Conservation (phyloP, 2,888 invertebrate genomes). For the Andrena dorsata region DNA sequence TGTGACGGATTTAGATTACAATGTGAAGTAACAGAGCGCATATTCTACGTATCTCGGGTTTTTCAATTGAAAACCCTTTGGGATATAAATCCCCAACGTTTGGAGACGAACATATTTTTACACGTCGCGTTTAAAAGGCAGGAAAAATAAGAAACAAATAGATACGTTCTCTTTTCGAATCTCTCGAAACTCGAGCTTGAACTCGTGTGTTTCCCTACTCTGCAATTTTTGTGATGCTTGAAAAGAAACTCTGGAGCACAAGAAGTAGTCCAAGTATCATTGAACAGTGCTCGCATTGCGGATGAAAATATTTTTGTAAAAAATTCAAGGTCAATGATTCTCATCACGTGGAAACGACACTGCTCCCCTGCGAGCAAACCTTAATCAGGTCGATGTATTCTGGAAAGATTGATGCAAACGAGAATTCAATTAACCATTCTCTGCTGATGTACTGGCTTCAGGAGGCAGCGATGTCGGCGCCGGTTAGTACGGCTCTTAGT, state of each 20-base stretch:
- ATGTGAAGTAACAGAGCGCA: neutral
- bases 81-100: too few relatives aligned
- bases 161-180: too few relatives aligned
- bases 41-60: too few relatives aligned
- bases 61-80: too few relatives aligned
- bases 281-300: neutral
- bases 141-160: too few relatives aligned
- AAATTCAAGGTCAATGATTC: slow-evolving; percentile 4
- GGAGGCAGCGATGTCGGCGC: neutral
- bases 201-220: too few relatives aligned
- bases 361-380: slow-evolving; percentile 5
- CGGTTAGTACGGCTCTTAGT: slow-evolving; percentile 7
- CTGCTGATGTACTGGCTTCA: slow-evolving; percentile 21
- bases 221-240: neutral
- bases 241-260: neutral
- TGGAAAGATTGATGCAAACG: slow-evolving; percentile 45
- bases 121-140: neutral
- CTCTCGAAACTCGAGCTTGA: too few relatives aligned
- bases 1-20: slow-evolving; percentile 23
- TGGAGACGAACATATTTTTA: too few relatives aligned
- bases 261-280: neutral
- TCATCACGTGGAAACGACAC: neutral
- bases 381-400: slow-evolving; percentile 47
- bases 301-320: neutral
- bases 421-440: slow-evolving; percentile 61